Conservation (phyloP, 2,888 invertebrate species). For the Stenoptilia bipunctidactyla region DNA sequence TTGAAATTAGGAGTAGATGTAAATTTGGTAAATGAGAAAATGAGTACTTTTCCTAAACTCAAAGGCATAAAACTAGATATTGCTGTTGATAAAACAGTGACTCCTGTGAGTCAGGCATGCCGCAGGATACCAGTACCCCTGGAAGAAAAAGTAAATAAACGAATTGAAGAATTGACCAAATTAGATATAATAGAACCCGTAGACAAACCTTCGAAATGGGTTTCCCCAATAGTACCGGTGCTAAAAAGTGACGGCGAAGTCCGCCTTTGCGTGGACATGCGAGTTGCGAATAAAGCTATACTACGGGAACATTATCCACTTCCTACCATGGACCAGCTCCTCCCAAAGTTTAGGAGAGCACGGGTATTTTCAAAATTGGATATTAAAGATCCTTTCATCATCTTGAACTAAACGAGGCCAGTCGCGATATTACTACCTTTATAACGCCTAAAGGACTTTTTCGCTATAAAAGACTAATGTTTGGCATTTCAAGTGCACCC, state of each 20-base stretch:
- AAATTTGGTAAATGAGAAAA: slow-evolving; percentile 1
- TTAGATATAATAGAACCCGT: neutral
- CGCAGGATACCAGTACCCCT: slow-evolving; percentile 14
- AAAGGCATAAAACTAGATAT: slow-evolving; percentile 15
- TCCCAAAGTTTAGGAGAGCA: neutral
- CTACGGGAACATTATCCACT: neutral
- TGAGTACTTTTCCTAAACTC: neutral
- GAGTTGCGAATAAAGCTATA: neutral
- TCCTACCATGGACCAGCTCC: neutral
- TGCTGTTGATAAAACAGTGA: slow-evolving; percentile 11
- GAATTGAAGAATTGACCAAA: slow-evolving; percentile 11
- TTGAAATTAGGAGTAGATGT: slow-evolving; percentile 11
- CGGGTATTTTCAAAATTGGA: neutral
- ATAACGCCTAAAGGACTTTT: neutral
- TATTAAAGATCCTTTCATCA: neutral
- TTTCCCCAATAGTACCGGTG: neutral
- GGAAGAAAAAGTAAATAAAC: slow-evolving; percentile 11
- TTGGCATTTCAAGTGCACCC: neutral
- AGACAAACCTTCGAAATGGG: neutral
- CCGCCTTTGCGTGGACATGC: neutral
- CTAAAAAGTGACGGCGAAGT: neutral
- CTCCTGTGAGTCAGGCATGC: slow-evolving; percentile 14
- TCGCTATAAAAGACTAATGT: neutral
- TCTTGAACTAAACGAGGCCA: neutral
- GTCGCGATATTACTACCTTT: neutral